phyloP scores from a whole-genome alignment of 2,888 invertebrate genomes.

The Allolobophora icterica region DNA sequence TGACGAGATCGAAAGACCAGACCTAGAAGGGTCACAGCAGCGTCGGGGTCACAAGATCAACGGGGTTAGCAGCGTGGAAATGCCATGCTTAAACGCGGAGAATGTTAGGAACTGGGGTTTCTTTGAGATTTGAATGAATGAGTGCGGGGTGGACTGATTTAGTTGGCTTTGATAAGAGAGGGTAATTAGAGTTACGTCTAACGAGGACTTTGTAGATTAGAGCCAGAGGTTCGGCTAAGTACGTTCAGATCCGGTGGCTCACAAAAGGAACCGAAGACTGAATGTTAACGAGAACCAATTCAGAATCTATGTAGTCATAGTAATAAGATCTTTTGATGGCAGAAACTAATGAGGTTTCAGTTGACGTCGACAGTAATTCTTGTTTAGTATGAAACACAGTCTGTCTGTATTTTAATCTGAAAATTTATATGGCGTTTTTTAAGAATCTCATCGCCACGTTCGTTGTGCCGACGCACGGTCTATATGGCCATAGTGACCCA shows the following conservation, averaged over 20 bases:
- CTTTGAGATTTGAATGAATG: not conserved
- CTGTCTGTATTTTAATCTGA: not conserved
- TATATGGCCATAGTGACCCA: too few species aligned
- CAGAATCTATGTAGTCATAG: not conserved
- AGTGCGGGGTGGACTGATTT: not conserved
- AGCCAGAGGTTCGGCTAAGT: not conserved
- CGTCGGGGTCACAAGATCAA: not conserved
- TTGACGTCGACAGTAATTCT: not conserved
- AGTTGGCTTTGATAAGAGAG: not conserved
- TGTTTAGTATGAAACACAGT: not conserved
- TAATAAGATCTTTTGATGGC: not conserved
- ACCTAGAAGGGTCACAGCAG: not conserved
- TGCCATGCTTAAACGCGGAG: not conserved
- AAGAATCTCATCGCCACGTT: not conserved
- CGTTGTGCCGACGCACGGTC: not conserved
- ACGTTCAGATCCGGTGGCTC: not conserved
- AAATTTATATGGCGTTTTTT: not conserved
- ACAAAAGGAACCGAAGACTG: not conserved
- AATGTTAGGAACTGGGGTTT: slow-evolving; percentile 14
- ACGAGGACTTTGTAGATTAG: not conserved
- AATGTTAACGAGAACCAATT: not conserved
- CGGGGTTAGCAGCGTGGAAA: not conserved
- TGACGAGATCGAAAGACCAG: not conserved
- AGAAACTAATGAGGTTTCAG: not conserved
- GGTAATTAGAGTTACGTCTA: not conserved